Conservation (phyloP, 2,888 invertebrate genomes). For the Spodoptera picta region DNA sequence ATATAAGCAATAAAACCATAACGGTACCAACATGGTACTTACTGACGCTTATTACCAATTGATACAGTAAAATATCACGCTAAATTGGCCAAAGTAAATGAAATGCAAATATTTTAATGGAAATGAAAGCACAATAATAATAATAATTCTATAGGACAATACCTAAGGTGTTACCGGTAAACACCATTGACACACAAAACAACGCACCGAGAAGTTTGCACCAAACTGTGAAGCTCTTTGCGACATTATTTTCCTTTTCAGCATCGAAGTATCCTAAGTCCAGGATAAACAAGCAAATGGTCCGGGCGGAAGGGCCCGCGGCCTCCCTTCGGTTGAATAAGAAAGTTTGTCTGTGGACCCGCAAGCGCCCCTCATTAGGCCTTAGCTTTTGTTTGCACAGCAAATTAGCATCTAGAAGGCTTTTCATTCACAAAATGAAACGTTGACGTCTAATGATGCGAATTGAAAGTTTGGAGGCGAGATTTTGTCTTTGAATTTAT, state of each 20-base stretch:
- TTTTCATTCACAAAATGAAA: constrained; percentile 72
- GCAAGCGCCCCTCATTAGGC: constrained; percentile 84
- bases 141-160: neutral
- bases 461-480: constrained; percentile 72
- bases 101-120: no score
- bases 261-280: constrained; percentile 71
- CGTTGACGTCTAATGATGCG: constrained; percentile 76
- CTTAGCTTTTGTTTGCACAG: constrained; percentile 85
- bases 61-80: constrained; percentile 4
- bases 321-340: constrained; percentile 77
- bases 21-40: constrained; percentile 7
- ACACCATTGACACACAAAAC: constrained; percentile 37
- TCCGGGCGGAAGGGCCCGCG: constrained; percentile 82
- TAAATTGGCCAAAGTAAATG: no score
- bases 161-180: constrained; percentile 12
- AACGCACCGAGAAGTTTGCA: constrained; percentile 53
- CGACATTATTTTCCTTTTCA: constrained; percentile 66
- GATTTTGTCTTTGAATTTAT: constrained; percentile 54
- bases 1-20: constrained; percentile 21
- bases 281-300: constrained; percentile 86
- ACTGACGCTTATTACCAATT: constrained; percentile 19
- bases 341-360: constrained; percentile 83
- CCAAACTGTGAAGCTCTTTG: constrained; percentile 61
- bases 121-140: constrained; percentile 9
- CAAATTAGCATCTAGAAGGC: constrained; percentile 85